These are phyloP conservation scores for Chrysopilus asiliformis DNA, from an alignment of 2,888 invertebrate species.

Conservation along the genomic window DNA sequence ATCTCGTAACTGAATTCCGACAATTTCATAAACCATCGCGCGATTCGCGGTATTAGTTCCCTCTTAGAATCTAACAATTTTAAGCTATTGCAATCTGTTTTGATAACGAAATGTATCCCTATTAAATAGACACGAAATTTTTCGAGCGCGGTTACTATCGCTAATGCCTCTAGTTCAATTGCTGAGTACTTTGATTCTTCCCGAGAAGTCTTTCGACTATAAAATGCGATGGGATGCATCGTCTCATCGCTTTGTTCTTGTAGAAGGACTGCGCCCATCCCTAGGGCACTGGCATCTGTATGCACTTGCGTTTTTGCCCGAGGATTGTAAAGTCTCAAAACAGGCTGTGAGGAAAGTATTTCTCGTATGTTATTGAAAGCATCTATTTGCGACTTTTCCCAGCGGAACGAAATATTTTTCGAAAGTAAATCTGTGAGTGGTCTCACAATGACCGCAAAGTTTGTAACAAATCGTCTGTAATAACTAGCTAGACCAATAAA, in stretches of 20 bases:
- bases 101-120: slow-evolving; percentile 1
- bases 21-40: slow-evolving; percentile 1
- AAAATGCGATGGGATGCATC: slow-evolving; percentile 4
- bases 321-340: slow-evolving; percentile 8
- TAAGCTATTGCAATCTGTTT: slow-evolving; percentile 2
- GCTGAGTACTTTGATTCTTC: slow-evolving; percentile 7
- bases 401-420: neutral
- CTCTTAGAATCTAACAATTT: neutral
- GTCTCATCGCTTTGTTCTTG: neutral
- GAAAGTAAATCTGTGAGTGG: slow-evolving; percentile 4
- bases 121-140: slow-evolving; percentile 1
- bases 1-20: slow-evolving; percentile 3
- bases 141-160: slow-evolving; percentile 1
- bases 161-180: slow-evolving; percentile 10
- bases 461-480: slow-evolving; percentile 1
- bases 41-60: slow-evolving; percentile 2
- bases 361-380: slow-evolving; percentile 2
- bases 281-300: slow-evolving; percentile 7
- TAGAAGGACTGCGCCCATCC: slow-evolving; percentile 3
- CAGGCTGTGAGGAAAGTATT: slow-evolving; percentile 1
- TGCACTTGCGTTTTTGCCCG: slow-evolving; percentile 3
- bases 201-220: slow-evolving; percentile 6
- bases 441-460: slow-evolving; percentile 1
- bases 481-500: slow-evolving; percentile 4
- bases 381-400: neutral